Base-by-base conservation (phyloP, 2,888 invertebrate genomes). In the Spodoptera littoralis region DNA sequence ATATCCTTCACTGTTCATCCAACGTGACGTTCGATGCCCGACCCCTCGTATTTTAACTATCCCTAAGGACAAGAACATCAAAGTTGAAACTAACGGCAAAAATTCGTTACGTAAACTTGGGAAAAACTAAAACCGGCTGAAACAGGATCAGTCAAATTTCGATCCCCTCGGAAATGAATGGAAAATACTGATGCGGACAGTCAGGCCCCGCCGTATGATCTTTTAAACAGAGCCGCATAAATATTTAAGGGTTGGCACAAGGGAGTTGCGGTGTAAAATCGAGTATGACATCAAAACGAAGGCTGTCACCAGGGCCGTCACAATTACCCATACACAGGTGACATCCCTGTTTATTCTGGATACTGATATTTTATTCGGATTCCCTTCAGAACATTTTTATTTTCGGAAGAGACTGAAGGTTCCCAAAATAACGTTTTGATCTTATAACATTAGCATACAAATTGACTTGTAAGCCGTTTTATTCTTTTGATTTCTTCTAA, bases 11-110 rank as follows among this genome's bases (percentile, higher is more conserved):
- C 59, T 69, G 75, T 72, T 78, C 60, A 77, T 67, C 64, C 67
- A 70, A 65, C 65, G 75, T 72, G 72, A 80, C 80, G 72, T 67
- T 65, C 60, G 59, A 67, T 71, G 60, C 61, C 49, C 60, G 52
- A 58, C 61, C 71, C 70, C 80, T 80, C 80, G 77, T 78, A 80
- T 80, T 78, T 80, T 77, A 78, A 77, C 71, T 65, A 74, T 80
- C 78, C 80, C 75, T 48, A 62, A 77, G 78, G 78, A 78, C 66
- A 67, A 66, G 59, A 77, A 79, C 80, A 77, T 80, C 78, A 77
- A 78, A 78, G 80, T 74, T 80, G 63, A 65, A 78, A 70, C 78
- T 65, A 74, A 55, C 65, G 36, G 74, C 65, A 69, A 71, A 77
- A 80, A 73, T 64, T 79, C 66, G 71, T 74, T 80, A 74, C 65